Base-by-base conservation (phyloP, 1,140 invertebrate genomes). In the Drosophila bifasciata region DNA sequence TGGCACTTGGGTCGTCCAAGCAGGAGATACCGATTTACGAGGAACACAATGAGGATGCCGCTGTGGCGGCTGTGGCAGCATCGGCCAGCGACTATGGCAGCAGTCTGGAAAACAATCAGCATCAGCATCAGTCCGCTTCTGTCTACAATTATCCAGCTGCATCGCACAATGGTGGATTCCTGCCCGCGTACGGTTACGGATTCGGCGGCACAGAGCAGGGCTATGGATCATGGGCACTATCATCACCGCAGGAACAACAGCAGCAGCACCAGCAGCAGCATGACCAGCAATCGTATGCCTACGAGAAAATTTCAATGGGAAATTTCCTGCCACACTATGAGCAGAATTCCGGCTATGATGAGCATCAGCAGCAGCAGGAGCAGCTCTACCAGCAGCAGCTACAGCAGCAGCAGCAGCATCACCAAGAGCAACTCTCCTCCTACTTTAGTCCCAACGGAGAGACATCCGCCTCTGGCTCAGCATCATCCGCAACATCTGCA, bases 21-120 rank as follows among this genome's bases (percentile, higher is more conserved):
- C 85, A 91, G 61, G 81, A 91, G 73, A 91, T 88, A 79, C 89
- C 89, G 40, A 91, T 91, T 76, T 91, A 91, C 56, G 89, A 91
- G 71, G 89, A 91, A 51, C 83, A 91, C 69, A 78, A 91, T 49
- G 89, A 91, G 75, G 86, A 91, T 56, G 79, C 86, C 13, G 83
- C 79, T 21, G 79, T 67, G n/a, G 80, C 78, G 3, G 81, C 78
- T 11, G 73, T 75, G 8, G 77, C 78, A 19, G 81, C 83, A 45
- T 62, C 83, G 62, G 60, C 36, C 64, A 57, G 39, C 23, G 50
- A 52, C 50, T 58, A 57, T 70, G 69, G 60, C 16, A 62, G 55
- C 3, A 48, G 46, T n/a, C 48, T 46, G 13, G 68, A 69, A 25
- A 52, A 80, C 28, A 49, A 51, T 49, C 62, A 62, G 5, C 73